These are phyloP conservation scores for Endomychus coccineus DNA, from an alignment of 2,888 invertebrate species.

Conservation along the genomic window DNA sequence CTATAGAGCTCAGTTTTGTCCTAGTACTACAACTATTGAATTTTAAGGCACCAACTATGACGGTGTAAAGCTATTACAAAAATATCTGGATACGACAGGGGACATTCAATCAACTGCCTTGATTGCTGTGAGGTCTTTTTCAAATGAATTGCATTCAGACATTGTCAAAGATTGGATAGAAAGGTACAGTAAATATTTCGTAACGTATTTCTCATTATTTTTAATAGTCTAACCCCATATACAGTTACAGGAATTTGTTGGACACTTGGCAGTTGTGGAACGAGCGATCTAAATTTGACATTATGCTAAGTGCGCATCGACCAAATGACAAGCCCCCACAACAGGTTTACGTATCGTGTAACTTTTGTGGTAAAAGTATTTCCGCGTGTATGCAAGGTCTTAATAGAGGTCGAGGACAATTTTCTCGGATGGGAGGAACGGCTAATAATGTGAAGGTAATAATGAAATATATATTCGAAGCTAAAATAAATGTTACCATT, in stretches of 20 bases:
- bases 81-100: slow-evolving; percentile 76
- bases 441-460: slow-evolving; percentile 70
- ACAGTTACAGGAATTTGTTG: slow-evolving; percentile 73
- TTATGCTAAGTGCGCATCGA: slow-evolving; percentile 57
- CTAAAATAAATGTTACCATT: too few species aligned
- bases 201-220: not conserved
- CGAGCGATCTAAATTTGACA: slow-evolving; percentile 83
- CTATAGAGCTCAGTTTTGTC: not conserved
- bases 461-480: too few species aligned
- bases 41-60: slow-evolving; percentile 60
- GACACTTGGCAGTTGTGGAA: slow-evolving; percentile 90
- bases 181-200: slow-evolving; percentile 41
- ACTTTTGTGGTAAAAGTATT: slow-evolving; percentile 91
- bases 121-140: slow-evolving; percentile 69
- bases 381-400: slow-evolving; percentile 68
- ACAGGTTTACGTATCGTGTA: slow-evolving; percentile 79
- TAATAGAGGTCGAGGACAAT: slow-evolving; percentile 51
- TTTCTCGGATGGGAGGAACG: slow-evolving; percentile 57
- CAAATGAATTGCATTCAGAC: slow-evolving; percentile 59
- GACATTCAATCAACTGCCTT: slow-evolving; percentile 89
- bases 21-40: not conserved
- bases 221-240: too few species aligned
- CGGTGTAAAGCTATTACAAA: slow-evolving; percentile 74
- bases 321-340: slow-evolving; percentile 52
- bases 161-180: slow-evolving; percentile 62